A percentile compares a stretch with the other conserved stretches of the same genome.
Conservation (phyloP, 2,113 vertebrate genomes). For the Sardina pilchardus region DNA sequence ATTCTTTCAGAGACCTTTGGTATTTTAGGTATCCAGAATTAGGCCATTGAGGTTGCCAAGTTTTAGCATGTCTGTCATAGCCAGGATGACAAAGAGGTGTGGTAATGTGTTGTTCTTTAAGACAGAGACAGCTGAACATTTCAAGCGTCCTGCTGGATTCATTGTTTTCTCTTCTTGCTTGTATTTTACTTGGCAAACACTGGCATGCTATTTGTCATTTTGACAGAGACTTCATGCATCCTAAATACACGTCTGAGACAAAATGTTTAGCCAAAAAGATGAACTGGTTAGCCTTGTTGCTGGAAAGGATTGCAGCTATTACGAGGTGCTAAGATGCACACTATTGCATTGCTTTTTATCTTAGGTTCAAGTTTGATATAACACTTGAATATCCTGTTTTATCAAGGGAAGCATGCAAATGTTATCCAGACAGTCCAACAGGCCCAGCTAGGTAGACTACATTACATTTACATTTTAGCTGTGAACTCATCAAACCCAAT, state of each 20-base stretch:
- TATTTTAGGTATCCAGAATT: conserved; percentile 58
- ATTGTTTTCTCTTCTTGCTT: not conserved
- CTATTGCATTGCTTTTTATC: not conserved
- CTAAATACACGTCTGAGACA: not conserved
- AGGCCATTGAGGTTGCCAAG: conserved; percentile 25
- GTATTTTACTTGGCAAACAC: not conserved
- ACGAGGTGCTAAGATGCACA: no score
- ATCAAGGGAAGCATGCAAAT: not conserved
- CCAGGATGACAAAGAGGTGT: conserved; percentile 28
- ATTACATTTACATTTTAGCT: not conserved
- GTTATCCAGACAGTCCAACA: not conserved
- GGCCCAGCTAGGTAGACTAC: not conserved
- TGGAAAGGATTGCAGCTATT: not conserved
- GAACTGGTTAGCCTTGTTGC: not conserved
- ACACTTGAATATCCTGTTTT: not conserved
- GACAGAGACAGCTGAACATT: not conserved
- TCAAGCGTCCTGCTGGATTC: not conserved
- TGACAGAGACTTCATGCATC: not conserved
- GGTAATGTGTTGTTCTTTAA: not conserved
- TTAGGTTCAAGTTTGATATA: not conserved
- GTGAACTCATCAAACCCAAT: not conserved
- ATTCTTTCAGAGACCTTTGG: conserved; percentile 51
- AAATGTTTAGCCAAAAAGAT: not conserved
- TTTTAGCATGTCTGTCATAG: conserved; percentile 49
- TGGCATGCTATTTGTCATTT: not conserved